Evolutionary conservation across 1,140 invertebrate genomes (phyloP), one percentile per base, ranked within the genome.

Genomic region (Arctopsyche grandis): DNA sequence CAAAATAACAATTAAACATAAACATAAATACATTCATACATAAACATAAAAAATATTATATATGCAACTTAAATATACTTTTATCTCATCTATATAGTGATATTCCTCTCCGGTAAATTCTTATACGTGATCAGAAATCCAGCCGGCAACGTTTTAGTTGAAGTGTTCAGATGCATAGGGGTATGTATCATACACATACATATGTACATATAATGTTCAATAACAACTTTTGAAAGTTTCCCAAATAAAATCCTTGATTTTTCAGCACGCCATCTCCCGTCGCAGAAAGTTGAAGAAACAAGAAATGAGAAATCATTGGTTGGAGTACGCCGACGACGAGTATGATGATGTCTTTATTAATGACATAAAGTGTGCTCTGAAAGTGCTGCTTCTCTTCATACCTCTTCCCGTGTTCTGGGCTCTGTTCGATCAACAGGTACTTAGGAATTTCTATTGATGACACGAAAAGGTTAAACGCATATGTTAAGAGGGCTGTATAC

Each of bases 371-470:
- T 84, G 86, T 0, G 84, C 95, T 26, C 83, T 93, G 0, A 88
- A 90, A 71, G 90, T 96, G 12, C 85, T 96, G 0, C 85, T 93
- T 0, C 88, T 97, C 5, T 96, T 94, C 84, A 85, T 96, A 29
- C 95, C 95, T 0, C 84, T 96, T 12, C 94, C 95, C 0, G 84
- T 96, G 5, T 97, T 96, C 86, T 96, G 95, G 95, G 93, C 94
- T 4, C 87, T 97, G 0, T 94, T 93, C 84, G 93, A 94, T 84
- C 93, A 94, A 85, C 93, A 93, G 87, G 91, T 91, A 85, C 10
- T n/a, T n/a, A n/a, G n/a, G n/a, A n/a, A n/a, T n/a, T n/a, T n/a
- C n/a, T n/a, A n/a, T n/a, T n/a, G n/a, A n/a, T n/a, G n/a, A n/a
- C n/a, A n/a, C n/a, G n/a, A n/a, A n/a, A n/a, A n/a, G n/a, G n/a